Evolutionary conservation across 2,888 invertebrate species (phyloP).

Genomic region (Fragum fragum): DNA sequence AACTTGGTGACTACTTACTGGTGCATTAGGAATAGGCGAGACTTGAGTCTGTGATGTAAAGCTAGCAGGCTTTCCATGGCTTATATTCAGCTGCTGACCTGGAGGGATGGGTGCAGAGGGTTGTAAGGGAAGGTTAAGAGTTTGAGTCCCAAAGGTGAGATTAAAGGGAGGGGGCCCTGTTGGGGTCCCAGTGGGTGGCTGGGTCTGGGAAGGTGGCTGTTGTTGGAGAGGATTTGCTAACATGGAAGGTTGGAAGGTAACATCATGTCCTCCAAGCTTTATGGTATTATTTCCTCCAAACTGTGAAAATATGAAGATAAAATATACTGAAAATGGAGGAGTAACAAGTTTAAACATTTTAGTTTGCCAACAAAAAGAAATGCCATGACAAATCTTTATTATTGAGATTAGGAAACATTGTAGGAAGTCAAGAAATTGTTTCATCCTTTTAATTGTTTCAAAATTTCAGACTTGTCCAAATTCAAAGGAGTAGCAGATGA

Average conservation of each 20-base stretch:
- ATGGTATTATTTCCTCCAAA: slow-evolving; percentile 51
- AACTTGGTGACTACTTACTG: slow-evolving; percentile 64
- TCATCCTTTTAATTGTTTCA: too few relatives aligned
- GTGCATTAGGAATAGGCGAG: slow-evolving; percentile 72
- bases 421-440: not conserved
- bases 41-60: slow-evolving; percentile 71
- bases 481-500: too few relatives aligned
- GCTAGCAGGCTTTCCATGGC: slow-evolving; percentile 64
- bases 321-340: not conserved
- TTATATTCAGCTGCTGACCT: slow-evolving; percentile 66
- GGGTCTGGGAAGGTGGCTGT: slow-evolving; percentile 80
- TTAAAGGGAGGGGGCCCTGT: slow-evolving; percentile 75
- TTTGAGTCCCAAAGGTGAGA: slow-evolving; percentile 80
- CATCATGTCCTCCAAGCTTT: slow-evolving; percentile 66
- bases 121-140: slow-evolving; percentile 76
- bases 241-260: slow-evolving; percentile 71
- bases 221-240: slow-evolving; percentile 83
- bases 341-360: too few relatives aligned
- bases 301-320: slow-evolving; percentile 22
- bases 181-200: slow-evolving; percentile 80
- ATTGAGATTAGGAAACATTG: too few relatives aligned
- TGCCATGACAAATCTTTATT: too few relatives aligned
- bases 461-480: too few relatives aligned
- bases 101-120: slow-evolving; percentile 61
- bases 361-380: too few relatives aligned